A percentile compares a stretch with the other conserved stretches of the same genome.
These are phyloP conservation scores for Pheosia tremula DNA, from an alignment of 2,888 invertebrate species.

Conservation along the genomic window DNA sequence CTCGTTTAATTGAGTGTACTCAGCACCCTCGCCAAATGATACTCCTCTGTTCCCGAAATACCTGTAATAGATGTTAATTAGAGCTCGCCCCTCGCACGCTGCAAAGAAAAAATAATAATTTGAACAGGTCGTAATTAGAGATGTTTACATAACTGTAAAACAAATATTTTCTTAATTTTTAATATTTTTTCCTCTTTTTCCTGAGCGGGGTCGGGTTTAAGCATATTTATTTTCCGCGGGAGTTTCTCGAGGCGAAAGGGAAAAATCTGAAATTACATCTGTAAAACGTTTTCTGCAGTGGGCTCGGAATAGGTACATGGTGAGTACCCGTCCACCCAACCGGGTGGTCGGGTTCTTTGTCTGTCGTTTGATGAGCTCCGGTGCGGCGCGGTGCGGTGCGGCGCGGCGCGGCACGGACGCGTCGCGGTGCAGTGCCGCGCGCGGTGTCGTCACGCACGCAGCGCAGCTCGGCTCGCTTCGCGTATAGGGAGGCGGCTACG, in stretches of 20 bases:
- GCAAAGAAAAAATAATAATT: slow-evolving; percentile 81
- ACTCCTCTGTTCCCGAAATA: slow-evolving; percentile 79
- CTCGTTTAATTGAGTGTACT: slow-evolving; percentile 82
- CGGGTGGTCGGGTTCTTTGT: slow-evolving; percentile 6
- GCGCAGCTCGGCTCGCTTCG: slow-evolving; percentile 16
- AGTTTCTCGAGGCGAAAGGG: slow-evolving; percentile 65
- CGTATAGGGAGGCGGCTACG: slow-evolving; percentile 59
- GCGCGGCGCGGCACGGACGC: slow-evolving; percentile 13
- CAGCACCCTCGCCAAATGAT: slow-evolving; percentile 80
- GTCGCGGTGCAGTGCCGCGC: slow-evolving; percentile 10
- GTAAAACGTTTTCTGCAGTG: slow-evolving; percentile 46
- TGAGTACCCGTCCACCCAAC: too few species aligned
- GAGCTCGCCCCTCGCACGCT: slow-evolving; percentile 66
- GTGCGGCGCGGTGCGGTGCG: slow-evolving; percentile 4
- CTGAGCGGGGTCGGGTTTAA: slow-evolving; percentile 76
- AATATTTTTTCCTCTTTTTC: slow-evolving; percentile 74
- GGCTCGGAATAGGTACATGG: slow-evolving; percentile 29
- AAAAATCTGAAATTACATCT: slow-evolving; percentile 77
- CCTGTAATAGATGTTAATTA: slow-evolving; percentile 84
- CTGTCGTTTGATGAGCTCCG: slow-evolving; percentile 7
- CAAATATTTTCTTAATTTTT: slow-evolving; percentile 83
- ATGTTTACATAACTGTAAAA: slow-evolving; percentile 83
- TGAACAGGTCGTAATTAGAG: slow-evolving; percentile 83
- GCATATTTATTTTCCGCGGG: slow-evolving; percentile 78
- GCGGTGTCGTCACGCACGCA: slow-evolving; percentile 14